Evolutionary conservation across 1,140 invertebrate species (phyloP).

Genomic region (Ostrea edulis): DNA sequence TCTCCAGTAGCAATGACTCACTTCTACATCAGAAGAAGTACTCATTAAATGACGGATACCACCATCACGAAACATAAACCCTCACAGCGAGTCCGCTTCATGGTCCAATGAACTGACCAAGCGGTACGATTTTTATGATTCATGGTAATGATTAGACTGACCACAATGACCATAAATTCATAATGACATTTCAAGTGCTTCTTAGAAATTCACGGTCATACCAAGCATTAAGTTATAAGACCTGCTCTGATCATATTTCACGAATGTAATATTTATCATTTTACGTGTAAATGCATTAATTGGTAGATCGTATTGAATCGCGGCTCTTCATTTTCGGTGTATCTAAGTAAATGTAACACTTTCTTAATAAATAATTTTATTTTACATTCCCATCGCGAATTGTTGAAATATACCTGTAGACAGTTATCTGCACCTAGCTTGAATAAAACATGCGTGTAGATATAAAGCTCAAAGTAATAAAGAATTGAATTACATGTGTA

Average conservation of each 20-base stretch:
- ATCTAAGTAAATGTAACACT: too few relatives aligned
- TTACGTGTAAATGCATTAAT: too few relatives aligned
- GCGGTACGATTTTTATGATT: slow-evolving; percentile 4
- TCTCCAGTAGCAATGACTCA: neutral
- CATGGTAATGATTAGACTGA: slow-evolving; percentile 5
- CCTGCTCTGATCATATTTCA: neutral
- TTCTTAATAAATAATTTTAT: neutral
- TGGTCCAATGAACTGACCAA: neutral
- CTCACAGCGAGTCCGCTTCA: neutral
- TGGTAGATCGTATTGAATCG: too few relatives aligned
- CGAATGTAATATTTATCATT: too few relatives aligned
- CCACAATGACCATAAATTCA: neutral
- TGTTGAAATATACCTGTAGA: neutral
- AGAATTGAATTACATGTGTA: neutral
- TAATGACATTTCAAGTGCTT: neutral
- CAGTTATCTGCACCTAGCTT: neutral
- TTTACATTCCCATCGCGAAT: neutral
- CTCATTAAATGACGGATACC: slow-evolving; percentile 12
- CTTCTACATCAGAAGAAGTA: neutral
- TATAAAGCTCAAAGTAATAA: too few relatives aligned
- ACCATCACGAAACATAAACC: neutral
- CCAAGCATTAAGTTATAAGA: neutral
- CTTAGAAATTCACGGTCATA: neutral
- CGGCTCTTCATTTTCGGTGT: too few relatives aligned
- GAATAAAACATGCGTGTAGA: neutral